A percentile compares a stretch with the other conserved stretches of the same genome.
Conservation (phyloP, 2,113 vertebrate species). For the Sardina pilchardus region DNA sequence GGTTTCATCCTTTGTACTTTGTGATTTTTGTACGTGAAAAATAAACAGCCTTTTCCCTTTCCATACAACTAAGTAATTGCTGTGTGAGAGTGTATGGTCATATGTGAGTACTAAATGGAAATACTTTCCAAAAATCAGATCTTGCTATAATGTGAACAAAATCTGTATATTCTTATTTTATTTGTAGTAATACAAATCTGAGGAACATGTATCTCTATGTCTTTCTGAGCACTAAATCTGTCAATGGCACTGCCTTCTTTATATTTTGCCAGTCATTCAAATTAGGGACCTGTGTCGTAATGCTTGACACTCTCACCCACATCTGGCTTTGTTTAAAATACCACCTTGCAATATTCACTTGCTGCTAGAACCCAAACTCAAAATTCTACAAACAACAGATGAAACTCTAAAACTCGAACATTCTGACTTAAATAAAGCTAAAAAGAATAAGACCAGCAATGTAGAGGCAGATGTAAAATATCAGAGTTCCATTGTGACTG, state of each 20-base stretch:
- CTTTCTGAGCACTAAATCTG: no score
- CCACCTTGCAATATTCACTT: neutral
- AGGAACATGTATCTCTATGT: no score
- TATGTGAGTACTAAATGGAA: no score
- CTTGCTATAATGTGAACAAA: no score
- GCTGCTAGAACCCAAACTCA: neutral
- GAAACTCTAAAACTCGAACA: neutral
- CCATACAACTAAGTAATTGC: neutral
- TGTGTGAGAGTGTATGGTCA: neutral
- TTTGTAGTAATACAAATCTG: no score
- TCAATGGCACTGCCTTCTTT: no score
- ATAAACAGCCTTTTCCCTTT: neutral
- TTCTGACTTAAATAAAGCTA: neutral
- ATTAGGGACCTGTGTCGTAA: no score
- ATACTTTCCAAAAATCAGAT: no score
- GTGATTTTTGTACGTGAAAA: slow-evolving; percentile 7
- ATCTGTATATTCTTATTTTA: no score
- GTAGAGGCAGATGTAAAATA: neutral
- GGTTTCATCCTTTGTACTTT: neutral
- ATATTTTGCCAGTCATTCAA: no score
- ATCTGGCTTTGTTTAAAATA: neutral
- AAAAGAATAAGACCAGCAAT: neutral
- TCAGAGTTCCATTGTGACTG: neutral
- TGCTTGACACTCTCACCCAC: neutral
- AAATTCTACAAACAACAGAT: neutral